phyloP scores from a whole-genome alignment of 2,888 invertebrate species.

The Xestia c-nigrum region DNA sequence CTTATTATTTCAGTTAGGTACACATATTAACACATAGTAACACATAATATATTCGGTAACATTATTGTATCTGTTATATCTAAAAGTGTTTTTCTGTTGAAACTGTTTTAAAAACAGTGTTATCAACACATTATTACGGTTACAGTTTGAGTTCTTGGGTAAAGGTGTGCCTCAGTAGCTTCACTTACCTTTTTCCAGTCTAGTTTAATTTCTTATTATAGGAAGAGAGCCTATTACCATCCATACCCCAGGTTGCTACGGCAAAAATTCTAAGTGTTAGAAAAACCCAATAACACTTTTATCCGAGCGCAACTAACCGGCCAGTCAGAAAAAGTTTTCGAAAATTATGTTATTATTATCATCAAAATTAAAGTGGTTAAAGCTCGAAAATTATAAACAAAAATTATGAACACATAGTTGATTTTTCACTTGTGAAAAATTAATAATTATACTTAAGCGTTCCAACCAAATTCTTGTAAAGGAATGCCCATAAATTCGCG shows the following conservation, averaged over 20 bases:
- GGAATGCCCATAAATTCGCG: conserved; percentile 2
- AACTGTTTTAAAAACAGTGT: no score
- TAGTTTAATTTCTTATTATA: neutral
- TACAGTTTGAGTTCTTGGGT: no score
- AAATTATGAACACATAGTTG: no score
- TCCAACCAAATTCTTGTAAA: neutral
- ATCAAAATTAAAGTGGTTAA: neutral
- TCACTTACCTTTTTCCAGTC: neutral
- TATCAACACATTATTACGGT: no score
- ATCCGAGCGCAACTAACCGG: neutral
- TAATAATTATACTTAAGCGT: neutral
- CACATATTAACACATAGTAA: no score
- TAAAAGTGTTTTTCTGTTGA: no score
- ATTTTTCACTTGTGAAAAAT: neutral
- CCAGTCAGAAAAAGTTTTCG: neutral
- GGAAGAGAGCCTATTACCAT: neutral
- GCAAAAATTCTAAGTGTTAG: no score
- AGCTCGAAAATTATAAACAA: no score
- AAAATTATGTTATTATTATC: neutral
- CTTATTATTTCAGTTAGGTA: no score
- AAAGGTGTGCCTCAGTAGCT: neutral
- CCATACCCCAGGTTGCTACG: neutral
- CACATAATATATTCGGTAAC: no score
- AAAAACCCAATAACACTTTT: neutral
- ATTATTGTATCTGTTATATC: no score